phyloP scores from a whole-genome alignment of 2,113 vertebrate species.

The Gadus chalcogrammus region DNA sequence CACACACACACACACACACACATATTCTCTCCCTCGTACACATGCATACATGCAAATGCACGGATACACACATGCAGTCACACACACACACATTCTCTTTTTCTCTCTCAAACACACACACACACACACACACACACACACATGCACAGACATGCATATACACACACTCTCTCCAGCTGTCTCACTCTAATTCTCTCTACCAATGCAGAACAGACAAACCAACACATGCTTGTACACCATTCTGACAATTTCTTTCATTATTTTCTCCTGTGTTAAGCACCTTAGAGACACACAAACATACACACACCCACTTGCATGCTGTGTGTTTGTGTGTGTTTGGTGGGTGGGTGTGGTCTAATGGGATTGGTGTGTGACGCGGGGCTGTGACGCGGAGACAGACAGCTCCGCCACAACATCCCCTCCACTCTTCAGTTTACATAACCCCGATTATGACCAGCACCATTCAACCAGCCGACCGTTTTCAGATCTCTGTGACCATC shows the following conservation, averaged over 20 bases:
- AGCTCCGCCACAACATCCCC: constrained; percentile 28
- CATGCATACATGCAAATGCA: not conserved
- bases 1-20: not conserved
- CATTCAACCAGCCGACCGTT: constrained; percentile 58
- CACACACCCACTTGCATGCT: constrained; percentile 13
- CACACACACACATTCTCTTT: not conserved
- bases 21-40: not conserved
- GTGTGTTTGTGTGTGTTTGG: not conserved
- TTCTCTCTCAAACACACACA: no score
- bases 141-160: not conserved
- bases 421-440: constrained; percentile 66
- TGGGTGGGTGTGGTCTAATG: no score
- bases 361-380: constrained; percentile 3
- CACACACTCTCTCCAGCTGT: not conserved
- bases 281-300: not conserved
- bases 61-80: not conserved
- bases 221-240: not conserved
- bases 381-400: constrained; percentile 42
- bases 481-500: constrained; percentile 73
- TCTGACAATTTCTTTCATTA: no score
- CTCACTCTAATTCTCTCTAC: not conserved
- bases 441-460: constrained; percentile 67
- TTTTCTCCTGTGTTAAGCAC: no score
- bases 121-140: not conserved
- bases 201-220: not conserved